These are phyloP conservation scores for Cacoxenus indagator DNA, from an alignment of 2,888 invertebrate species.

Conservation along the genomic window DNA sequence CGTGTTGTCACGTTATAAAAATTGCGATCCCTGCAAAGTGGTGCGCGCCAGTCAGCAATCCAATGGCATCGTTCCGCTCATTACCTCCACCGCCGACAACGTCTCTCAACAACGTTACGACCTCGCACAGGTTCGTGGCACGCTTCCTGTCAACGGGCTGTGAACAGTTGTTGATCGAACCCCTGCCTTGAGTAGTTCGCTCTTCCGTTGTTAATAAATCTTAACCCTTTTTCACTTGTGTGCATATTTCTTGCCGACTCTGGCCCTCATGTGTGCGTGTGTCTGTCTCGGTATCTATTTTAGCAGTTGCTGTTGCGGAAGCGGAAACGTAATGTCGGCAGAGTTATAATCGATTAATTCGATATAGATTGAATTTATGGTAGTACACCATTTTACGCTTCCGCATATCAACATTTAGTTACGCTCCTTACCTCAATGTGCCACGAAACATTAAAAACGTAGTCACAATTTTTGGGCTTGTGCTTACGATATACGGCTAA, in stretches of 20 bases:
- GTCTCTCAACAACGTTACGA: not conserved
- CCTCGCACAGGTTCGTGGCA: not conserved
- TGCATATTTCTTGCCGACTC: not conserved
- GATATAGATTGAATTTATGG: slow-evolving; percentile 71
- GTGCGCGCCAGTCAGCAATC: slow-evolving; percentile 19
- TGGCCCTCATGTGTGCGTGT: slow-evolving; percentile 25
- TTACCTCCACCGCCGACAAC: slow-evolving; percentile 50
- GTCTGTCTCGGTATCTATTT: slow-evolving; percentile 38
- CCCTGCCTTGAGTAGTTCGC: not conserved
- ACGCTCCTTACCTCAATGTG: slow-evolving; percentile 25
- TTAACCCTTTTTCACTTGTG: slow-evolving; percentile 55
- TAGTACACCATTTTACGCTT: slow-evolving; percentile 42
- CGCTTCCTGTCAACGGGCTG: not conserved
- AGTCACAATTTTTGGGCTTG: not conserved
- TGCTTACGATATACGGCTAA: too few species aligned
- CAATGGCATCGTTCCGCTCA: slow-evolving; percentile 56
- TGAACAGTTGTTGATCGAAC: not conserved
- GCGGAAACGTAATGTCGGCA: slow-evolving; percentile 68
- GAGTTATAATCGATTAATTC: slow-evolving; percentile 70
- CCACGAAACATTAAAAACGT: not conserved
- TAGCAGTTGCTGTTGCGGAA: slow-evolving; percentile 65
- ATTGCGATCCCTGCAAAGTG: slow-evolving; percentile 55
- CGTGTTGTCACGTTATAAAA: slow-evolving; percentile 72
- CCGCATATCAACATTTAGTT: slow-evolving; percentile 39
- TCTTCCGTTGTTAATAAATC: slow-evolving; percentile 64